Evolutionary conservation across 1,140 invertebrate genomes (phyloP).

Genomic region (Heliconius himera): DNA sequence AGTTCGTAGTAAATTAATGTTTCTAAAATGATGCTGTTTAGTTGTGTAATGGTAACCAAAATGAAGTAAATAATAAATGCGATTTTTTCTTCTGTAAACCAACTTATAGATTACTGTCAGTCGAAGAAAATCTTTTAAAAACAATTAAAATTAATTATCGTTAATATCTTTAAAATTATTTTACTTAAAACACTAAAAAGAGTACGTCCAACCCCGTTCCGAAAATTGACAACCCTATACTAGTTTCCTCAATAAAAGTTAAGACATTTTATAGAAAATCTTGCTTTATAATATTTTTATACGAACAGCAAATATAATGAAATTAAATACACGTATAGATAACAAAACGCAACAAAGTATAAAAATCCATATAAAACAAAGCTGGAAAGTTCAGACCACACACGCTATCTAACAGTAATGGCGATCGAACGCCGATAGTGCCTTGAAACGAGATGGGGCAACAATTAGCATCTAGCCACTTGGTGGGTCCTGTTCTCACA

Average conservation of each 20-base stretch:
- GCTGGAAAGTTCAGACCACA: constrained; percentile 33
- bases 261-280: too few relatives aligned
- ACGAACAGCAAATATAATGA: neutral
- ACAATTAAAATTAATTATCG: too few relatives aligned
- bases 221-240: too few relatives aligned
- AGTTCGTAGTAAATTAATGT: neutral
- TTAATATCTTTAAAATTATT: too few relatives aligned
- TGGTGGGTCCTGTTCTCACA: constrained; percentile 5
- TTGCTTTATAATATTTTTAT: neutral
- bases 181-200: too few relatives aligned
- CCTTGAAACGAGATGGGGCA: constrained; percentile 40
- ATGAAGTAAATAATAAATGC: too few relatives aligned
- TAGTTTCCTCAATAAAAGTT: too few relatives aligned
- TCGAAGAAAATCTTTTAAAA: too few relatives aligned
- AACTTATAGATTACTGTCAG: too few relatives aligned
- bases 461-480: constrained; percentile 50
- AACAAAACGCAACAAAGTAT: neutral
- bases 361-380: constrained; percentile 6
- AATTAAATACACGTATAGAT: neutral
- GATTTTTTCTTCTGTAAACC: neutral
- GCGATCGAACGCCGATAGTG: constrained; percentile 45
- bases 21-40: too few relatives aligned
- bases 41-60: too few relatives aligned
- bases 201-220: too few relatives aligned
- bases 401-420: constrained; percentile 47